Percentiles rank a stretch among this genome's conserved stretches.
These are phyloP conservation scores for Lepilemur ruficaudatus DNA, from an alignment of 2,797 vertebrate species.

Conservation along the genomic window DNA sequence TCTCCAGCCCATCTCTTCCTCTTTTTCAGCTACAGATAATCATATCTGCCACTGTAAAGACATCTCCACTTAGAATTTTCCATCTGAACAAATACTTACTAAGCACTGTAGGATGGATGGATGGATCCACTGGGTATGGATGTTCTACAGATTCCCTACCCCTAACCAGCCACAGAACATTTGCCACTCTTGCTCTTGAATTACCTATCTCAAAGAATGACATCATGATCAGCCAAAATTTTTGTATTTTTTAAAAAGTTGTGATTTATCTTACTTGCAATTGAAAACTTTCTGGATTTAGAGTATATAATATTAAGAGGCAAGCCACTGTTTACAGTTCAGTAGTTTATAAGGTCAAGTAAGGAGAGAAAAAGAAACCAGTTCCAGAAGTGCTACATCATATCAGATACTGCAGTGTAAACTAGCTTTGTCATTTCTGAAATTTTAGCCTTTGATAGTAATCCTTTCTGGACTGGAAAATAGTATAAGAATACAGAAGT, in stretches of 20 bases:
- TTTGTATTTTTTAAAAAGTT: background rate
- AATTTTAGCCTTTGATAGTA: background rate
- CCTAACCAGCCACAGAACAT: background rate
- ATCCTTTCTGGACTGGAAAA: slow-evolving; percentile 15
- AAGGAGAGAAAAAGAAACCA: slow-evolving; percentile 26
- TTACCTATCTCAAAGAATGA: background rate
- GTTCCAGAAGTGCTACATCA: background rate
- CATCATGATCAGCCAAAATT: background rate
- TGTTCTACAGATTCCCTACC: background rate
- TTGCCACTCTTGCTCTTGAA: background rate
- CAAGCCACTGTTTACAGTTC: slow-evolving; percentile 1
- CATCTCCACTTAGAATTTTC: background rate
- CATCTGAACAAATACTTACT: background rate
- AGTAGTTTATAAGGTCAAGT: slow-evolving; percentile 54
- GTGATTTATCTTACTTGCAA: background rate
- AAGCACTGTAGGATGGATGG: background rate
- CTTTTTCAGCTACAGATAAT: background rate
- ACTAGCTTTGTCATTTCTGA: slow-evolving; percentile 13
- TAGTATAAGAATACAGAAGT: background rate
- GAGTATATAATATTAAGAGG: background rate
- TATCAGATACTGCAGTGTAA: background rate
- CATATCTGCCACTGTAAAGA: background rate
- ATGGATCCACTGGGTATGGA: too few relatives aligned
- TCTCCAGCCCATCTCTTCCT: background rate
- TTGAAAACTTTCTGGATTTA: background rate